Percentiles rank a stretch among this genome's conserved stretches.
Conservation (phyloP, 2,113 vertebrate genomes). For the Tychaedon coryphoeus region DNA sequence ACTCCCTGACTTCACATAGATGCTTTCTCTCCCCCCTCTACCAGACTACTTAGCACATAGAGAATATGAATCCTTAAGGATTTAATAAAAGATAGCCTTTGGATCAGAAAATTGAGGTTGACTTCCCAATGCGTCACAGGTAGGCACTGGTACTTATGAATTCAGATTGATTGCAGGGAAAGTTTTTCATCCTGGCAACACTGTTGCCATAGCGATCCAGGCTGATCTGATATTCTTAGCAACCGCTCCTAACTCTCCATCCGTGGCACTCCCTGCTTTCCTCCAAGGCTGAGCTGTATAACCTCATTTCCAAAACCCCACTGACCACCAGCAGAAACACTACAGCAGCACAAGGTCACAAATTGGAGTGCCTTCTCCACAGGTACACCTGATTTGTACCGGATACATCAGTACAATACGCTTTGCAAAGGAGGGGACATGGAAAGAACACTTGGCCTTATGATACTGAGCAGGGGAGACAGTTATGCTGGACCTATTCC, state of each 20-base stretch:
- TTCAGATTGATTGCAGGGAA: slow-evolving; percentile 34
- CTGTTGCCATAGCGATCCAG: slow-evolving; percentile 75
- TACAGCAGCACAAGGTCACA: neutral
- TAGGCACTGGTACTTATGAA: slow-evolving; percentile 22
- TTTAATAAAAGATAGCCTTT: neutral
- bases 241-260: slow-evolving; percentile 58
- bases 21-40: too few species aligned
- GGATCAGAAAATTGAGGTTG: neutral
- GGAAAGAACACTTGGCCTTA: neutral
- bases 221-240: slow-evolving; percentile 74
- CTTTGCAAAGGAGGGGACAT: rapidly evolving
- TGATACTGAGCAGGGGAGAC: neutral
- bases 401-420: rapidly evolving
- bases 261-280: slow-evolving; percentile 9
- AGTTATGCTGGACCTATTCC: rapidly evolving
- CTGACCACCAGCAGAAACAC: neutral
- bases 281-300: slow-evolving; percentile 30
- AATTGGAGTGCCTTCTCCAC: neutral
- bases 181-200: slow-evolving; percentile 67
- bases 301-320: slow-evolving; percentile 7
- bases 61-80: neutral
- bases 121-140: neutral
- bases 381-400: neutral
- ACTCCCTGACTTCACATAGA: neutral
- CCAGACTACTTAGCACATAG: neutral